Evolutionary conservation across 30 jellyfish, hydroid and myxozoan species (phyloP), one percentile per base, ranked within the genome.

Genomic region (Aurelia aurita): DNA sequence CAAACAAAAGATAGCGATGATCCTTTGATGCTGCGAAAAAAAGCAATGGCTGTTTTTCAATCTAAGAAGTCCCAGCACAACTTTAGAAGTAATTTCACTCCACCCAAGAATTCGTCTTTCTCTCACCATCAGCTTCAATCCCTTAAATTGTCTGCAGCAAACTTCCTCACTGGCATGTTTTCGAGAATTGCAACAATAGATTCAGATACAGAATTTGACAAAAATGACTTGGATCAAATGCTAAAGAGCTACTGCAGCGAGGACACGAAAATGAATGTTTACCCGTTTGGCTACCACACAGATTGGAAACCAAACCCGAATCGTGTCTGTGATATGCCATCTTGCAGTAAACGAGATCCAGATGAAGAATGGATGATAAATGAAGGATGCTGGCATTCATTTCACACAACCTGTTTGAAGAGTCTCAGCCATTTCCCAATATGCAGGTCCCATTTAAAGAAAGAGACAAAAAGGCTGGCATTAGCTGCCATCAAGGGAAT

Each of bases 41-140:
- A 69, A 19, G 81, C 62, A 27, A 69, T 26, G 63, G 81, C 81
- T 27, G 64, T 69, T 5, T 69, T 69, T 46, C 81, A 35, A 34
- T 35, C 81, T 2, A 69, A 69, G 46, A 31, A 46, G 31, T 19
- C 62, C 3, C 81, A 69, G 3, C 81, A 69, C 29, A 28, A n/a
- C n/a, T 69, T 35, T 34, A 39, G 81, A 69, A 69, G 64, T 46
- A 12, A 18, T 25, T 69, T 69, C 29, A 69, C 81, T 22, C 81
- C 81, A 27, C 81, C 81, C 20, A 69, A 69, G 34, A 69, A 59
- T 20, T 59, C 72, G 32, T 14, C 72, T 20, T 59, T n/a, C 29
- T 20, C 43, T 34, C 72, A 59, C 29, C 26, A 59, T 59, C 72
- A 59, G 32, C 29, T 59, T 20, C 26, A 59, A 59, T 59, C 72